phyloP scores from a whole-genome alignment of 23 tunicate species.

The Phallusia fumigata region DNA sequence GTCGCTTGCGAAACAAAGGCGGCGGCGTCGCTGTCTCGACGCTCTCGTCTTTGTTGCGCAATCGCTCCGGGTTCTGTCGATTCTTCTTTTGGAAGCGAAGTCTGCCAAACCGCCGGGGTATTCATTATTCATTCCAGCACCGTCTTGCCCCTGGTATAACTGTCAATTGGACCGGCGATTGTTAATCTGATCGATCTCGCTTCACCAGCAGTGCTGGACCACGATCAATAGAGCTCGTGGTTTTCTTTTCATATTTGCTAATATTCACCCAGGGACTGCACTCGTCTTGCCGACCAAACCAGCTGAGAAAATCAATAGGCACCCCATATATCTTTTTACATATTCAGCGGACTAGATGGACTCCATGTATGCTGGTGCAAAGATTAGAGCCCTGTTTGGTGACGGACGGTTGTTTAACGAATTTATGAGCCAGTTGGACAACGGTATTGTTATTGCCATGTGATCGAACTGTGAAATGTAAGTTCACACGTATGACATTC shows the following conservation, averaged over 20 bases:
- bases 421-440: too few species aligned
- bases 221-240: neutral
- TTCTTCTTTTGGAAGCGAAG: neutral
- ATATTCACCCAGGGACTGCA: neutral
- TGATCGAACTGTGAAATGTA: too few species aligned
- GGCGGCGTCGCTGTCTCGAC: neutral
- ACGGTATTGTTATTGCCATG: too few species aligned
- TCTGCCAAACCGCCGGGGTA: neutral
- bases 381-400: too few species aligned
- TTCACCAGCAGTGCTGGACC: neutral
- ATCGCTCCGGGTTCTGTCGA: neutral
- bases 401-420: too few species aligned
- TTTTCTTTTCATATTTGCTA: neutral
- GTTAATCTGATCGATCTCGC: neutral
- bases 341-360: too few species aligned
- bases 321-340: too few species aligned
- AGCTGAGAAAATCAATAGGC: neutral
- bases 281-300: neutral
- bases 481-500: too few species aligned
- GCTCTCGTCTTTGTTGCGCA: neutral
- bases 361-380: too few species aligned
- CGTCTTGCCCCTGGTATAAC: slow-evolving; percentile 2
- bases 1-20: neutral
- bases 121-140: neutral
- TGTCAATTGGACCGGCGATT: slow-evolving; percentile 4